Evolutionary conservation across 2,888 invertebrate genomes (phyloP), one percentile per base, ranked within the genome.

Genomic region (Bimastos eiseni): DNA sequence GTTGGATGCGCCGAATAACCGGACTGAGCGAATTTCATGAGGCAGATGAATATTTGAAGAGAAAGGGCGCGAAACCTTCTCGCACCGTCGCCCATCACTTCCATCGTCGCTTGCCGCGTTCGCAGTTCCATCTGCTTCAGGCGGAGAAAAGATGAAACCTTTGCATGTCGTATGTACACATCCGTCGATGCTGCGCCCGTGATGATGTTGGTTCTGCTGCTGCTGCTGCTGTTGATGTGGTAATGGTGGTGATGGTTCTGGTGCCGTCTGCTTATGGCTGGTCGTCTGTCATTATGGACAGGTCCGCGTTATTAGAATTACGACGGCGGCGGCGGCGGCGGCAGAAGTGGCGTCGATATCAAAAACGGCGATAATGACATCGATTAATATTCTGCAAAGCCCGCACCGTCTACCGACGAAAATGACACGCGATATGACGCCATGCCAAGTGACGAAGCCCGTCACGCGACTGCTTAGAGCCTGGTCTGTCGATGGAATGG

Each of bases 351-450:
- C 70, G 70, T 70, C 70, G 70, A 70, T 70, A 70, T 70, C 70
- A 70, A 70, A 70, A 70, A n/a, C 70, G 70, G 70, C n/a, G 70
- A 70, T 70, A 70, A 70, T 70, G 70, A 70, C 70, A 70, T 70
- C 70, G 70, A 70, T 70, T 70, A n/a, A 70, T 70, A 70, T 70
- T 70, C 70, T n/a, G n/a, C 70, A n/a, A 70, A n/a, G 70, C 70
- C n/a, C 8, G 0, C 70, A n/a, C 4, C 11, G n/a, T n/a, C 30
- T n/a, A 13, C 30, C 30, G 70, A n/a, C n/a, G 70, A 70, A 70
- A 70, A 70, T n/a, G 70, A 70, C 70, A 70, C 70, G 70, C 70
- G 70, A 70, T 70, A 70, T 70, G 70, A 70, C 70, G 70, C 70
- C 30, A n/a, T 70, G 70, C 70, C 70, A 70, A 70, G 70, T n/a